These are phyloP conservation scores for Seira sanloemensis DNA, from an alignment of 2,888 invertebrate genomes.

Conservation along the genomic window DNA sequence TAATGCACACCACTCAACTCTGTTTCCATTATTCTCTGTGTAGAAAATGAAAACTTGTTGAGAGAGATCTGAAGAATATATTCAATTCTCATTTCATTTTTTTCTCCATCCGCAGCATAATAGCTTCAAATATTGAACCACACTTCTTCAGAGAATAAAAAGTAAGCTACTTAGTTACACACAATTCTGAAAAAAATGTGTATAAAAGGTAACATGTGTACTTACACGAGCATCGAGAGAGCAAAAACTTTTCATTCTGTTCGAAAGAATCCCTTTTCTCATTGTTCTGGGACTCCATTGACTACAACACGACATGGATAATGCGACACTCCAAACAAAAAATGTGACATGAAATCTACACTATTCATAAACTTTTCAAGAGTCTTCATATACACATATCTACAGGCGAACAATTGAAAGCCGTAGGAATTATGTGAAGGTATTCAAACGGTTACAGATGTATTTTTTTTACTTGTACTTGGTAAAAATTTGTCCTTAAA, in stretches of 20 bases:
- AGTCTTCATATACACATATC: too few species aligned
- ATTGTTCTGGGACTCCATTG: not conserved
- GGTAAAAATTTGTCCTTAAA: not conserved
- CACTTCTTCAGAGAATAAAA: not conserved
- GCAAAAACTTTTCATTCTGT: not conserved
- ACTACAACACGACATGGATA: constrained; percentile 13
- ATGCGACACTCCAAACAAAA: constrained; percentile 20
- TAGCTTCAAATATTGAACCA: not conserved
- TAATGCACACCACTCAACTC: not conserved
- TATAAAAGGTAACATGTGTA: not conserved
- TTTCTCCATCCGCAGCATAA: not conserved
- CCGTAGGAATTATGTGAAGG: too few species aligned
- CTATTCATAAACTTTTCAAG: too few species aligned
- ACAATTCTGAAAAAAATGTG: not conserved
- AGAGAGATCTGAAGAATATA: not conserved
- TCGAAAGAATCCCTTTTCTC: constrained; percentile 1
- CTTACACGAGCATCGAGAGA: not conserved
- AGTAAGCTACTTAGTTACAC: constrained; percentile 17
- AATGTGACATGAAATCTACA: not conserved
- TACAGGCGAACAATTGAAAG: too few species aligned
- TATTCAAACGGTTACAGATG: too few species aligned
- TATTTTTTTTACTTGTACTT: not conserved
- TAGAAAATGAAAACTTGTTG: not conserved
- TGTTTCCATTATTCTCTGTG: not conserved
- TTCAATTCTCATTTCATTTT: not conserved